Base-by-base conservation (phyloP, 2,888 invertebrate species). In the Drosophila limbata region DNA sequence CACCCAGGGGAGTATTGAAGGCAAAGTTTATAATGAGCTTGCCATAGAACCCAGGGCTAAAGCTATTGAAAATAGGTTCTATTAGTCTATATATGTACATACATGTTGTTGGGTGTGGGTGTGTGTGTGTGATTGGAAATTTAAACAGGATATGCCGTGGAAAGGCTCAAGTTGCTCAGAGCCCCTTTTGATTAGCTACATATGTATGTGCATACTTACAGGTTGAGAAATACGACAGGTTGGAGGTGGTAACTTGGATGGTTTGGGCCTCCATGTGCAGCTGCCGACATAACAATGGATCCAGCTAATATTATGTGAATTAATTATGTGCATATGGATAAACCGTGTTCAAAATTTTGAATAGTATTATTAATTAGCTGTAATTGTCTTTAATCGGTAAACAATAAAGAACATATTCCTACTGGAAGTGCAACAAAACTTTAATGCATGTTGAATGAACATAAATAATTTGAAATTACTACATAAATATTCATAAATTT, bases 11-110 rank as follows among this genome's bases (percentile, higher is more conserved):
- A 83, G 69, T 61, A 66, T 69, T 66, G 69, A 77, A 69, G 84
- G 71, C 77, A 85, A 83, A 83, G 86, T 86, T 81, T 83, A 84
- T 83, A 83, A 83, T 83, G 79, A 84, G 83, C 81, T 86, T 74
- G 74, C 68, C 56, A 71, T 65, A 53, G 62, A 64, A 44, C 47
- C 48, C 48, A 63, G 35, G 35, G 37, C 13, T 42, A 37, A 15
- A 40, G 51, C 61, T 66, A 61, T 56, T 66, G 42, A 51, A 47
- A 56, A 60, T 51, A 19, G 47, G 21, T 17, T 37, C 45, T 52
- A 55, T 55, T 42, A 42, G 42, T 42, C 42, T 42, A 53, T 11
- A 19, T 25, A 39, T 17, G 11, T n/a, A 19, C 4, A 11, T 50
- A 19, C 0, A 25, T 28, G 5, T 37, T 6, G 2, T 11, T 42